phyloP scores from a whole-genome alignment of 2,113 vertebrate species.

The Salvator merianae region DNA sequence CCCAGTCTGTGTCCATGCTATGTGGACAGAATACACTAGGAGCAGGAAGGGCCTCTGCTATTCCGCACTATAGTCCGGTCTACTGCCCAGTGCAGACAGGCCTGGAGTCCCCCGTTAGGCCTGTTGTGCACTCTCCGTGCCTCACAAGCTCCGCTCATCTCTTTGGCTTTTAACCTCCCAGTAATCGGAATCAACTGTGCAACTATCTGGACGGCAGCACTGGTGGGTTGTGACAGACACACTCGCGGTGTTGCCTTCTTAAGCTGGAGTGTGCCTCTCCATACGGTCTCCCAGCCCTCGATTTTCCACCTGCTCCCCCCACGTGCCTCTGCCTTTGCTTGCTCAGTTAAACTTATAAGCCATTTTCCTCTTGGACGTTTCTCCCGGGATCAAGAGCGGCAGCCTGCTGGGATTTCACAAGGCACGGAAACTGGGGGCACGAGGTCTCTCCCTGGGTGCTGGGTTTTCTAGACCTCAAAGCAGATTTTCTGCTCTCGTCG shows the following conservation, averaged over 20 bases:
- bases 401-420: not conserved
- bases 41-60: too few relatives aligned
- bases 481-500: not conserved
- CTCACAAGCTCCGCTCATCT: not conserved
- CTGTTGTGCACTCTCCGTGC: too few relatives aligned
- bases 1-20: too few relatives aligned
- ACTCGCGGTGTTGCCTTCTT: not conserved
- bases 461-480: not conserved
- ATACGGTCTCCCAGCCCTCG: not conserved
- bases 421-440: not conserved
- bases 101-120: not conserved
- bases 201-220: not conserved
- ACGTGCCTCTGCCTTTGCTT: not conserved
- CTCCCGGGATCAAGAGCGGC: not conserved
- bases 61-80: too few relatives aligned
- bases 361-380: not conserved
- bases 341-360: not conserved
- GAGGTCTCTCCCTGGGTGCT: not conserved
- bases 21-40: too few relatives aligned
- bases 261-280: too few relatives aligned
- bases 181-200: not conserved
- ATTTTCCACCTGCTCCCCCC: not conserved
- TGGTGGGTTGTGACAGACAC: too few relatives aligned
- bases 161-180: not conserved
- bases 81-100: too few relatives aligned